A percentile compares a stretch with the other conserved stretches of the same genome.
These are phyloP conservation scores for Sebastes jordani DNA, from an alignment of 2,797 vertebrate species.

Conservation along the genomic window DNA sequence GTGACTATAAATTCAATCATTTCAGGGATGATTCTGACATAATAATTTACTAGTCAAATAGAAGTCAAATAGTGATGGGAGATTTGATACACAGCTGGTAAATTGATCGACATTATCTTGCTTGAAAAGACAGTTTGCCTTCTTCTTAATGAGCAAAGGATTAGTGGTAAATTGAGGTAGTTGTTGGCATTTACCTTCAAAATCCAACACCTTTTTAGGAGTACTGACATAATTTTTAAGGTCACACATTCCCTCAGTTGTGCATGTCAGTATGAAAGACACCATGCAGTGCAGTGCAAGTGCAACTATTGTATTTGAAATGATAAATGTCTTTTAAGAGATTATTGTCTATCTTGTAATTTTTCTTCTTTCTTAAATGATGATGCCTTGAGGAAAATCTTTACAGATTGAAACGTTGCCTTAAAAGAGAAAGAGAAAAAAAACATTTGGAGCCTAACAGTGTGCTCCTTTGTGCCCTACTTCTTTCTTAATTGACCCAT, in stretches of 20 bases:
- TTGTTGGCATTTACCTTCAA: neutral
- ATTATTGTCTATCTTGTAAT: neutral
- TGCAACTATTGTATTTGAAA: neutral
- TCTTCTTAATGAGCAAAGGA: neutral
- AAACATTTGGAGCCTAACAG: neutral
- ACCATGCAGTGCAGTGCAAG: neutral
- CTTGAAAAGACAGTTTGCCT: neutral
- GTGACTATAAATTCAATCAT: neutral
- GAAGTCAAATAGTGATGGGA: neutral
- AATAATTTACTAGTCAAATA: neutral
- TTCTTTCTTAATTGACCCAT: neutral
- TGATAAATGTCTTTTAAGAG: neutral
- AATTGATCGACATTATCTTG: neutral
- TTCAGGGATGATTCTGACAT: neutral
- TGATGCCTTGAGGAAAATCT: neutral
- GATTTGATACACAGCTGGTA: neutral
- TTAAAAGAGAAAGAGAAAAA: neutral
- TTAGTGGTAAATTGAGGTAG: neutral
- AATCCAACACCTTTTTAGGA: neutral
- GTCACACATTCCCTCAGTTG: neutral
- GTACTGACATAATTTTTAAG: neutral
- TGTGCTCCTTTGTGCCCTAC: neutral
- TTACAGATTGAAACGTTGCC: neutral
- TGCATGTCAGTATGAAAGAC: neutral
- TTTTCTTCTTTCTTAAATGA: neutral